phyloP scores from a whole-genome alignment of 2,113 vertebrate species.

The Aegithalos caudatus region DNA sequence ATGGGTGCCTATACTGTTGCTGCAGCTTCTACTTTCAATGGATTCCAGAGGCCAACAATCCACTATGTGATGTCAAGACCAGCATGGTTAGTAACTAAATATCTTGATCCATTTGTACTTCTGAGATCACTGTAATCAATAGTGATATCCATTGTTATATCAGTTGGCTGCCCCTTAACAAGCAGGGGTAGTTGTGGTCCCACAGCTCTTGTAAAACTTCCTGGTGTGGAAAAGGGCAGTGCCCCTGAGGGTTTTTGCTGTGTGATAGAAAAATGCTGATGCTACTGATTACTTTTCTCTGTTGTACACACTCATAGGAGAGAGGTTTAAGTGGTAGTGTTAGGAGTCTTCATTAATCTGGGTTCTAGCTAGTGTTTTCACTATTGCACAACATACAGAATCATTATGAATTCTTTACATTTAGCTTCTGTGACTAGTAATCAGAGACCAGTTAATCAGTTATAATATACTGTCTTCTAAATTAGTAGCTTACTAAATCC shows the following conservation, averaged over 20 bases:
- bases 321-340: not conserved
- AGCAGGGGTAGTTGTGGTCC: not conserved
- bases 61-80: slow-evolving; percentile 88
- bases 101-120: not conserved
- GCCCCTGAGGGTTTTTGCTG: not conserved
- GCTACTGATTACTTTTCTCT: not conserved
- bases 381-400: not conserved
- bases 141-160: too few species aligned
- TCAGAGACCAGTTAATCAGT: not conserved
- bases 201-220: not conserved
- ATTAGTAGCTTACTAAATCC: not conserved
- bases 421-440: not conserved
- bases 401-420: not conserved
- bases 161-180: not conserved
- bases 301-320: not conserved
- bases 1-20: slow-evolving; percentile 98
- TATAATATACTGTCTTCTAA: not conserved
- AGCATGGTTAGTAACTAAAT: slow-evolving; percentile 81
- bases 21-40: slow-evolving; percentile 95
- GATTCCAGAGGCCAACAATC: slow-evolving; percentile 92
- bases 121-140: not conserved
- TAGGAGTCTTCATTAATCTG: not conserved
- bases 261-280: not conserved
- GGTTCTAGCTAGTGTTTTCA: not conserved
- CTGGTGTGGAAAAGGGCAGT: not conserved